phyloP scores from a whole-genome alignment of 2,113 vertebrate genomes.

The Etia nguti region DNA sequence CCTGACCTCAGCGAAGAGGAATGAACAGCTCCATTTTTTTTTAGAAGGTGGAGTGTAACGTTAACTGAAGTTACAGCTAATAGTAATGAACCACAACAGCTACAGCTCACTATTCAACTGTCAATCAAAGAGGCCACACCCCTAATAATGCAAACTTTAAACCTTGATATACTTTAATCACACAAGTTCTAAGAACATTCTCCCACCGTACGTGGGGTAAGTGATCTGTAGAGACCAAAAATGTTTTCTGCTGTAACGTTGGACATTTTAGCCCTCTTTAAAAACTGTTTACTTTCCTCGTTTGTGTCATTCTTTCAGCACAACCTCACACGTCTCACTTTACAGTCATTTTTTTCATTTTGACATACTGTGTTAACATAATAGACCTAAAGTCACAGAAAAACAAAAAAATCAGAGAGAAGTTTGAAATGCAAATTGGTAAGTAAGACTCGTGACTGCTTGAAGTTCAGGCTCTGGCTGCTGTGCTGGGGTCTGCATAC shows the following conservation, averaged over 20 bases:
- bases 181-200: not conserved
- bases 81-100: not conserved
- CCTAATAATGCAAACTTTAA: not conserved
- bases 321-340: not conserved
- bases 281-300: rapidly evolving
- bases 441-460: not conserved
- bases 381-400: not conserved
- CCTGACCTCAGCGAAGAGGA: not conserved
- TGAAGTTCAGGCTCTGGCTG: not conserved
- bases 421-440: not conserved
- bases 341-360: not conserved
- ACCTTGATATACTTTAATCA: not conserved
- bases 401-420: not conserved
- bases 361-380: not conserved
- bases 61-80: rapidly evolving
- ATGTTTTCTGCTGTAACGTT: not conserved
- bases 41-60: not conserved
- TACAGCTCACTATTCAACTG: not conserved
- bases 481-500: not conserved
- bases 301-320: not conserved
- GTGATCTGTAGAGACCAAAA: not conserved
- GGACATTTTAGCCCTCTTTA: not conserved
- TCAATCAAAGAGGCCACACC: not conserved
- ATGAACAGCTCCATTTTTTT: not conserved
- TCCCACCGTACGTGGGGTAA: not conserved